Evolutionary conservation across 2,797 vertebrate genomes (phyloP), one percentile per base, ranked within the genome.

Genomic region (Peromyscus nudipes): DNA sequence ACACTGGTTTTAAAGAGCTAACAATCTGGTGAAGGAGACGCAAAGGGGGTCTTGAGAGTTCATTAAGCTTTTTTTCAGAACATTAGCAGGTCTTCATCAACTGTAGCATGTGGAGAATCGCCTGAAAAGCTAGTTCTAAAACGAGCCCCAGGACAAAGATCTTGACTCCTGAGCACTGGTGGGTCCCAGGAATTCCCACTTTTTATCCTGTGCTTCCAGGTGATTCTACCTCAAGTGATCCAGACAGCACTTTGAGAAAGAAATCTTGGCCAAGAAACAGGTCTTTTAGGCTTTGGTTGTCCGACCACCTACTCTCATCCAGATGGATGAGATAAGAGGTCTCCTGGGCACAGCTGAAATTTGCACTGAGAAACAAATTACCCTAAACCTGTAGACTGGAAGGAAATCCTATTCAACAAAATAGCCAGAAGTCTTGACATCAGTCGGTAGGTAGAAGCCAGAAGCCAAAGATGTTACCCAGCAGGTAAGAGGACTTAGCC

Each of bases 1-100:
- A 14, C 1, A 55, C 52, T 89, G 75, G 65, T 82, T 93, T 83
- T 76, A 80, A 95, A 96, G 34, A 94, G 34, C 37, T 83, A 82
- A 77, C 73, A 67, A 4, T 69, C 75, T 73, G 29, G 52, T 60
- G 21, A 90, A 85, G 14, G n/a, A 27, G 19, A 64, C 4, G 14
- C 34, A 57, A 86, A 91, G 11, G 27, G 27, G 89, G 37, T 9
- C 55, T 79, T 69, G 21, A 2, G 2, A 64, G 0, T 0, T 52
- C 31, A 69, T 27, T 29, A 71, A 49, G 29, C 12, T 96, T 96
- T 92, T 52, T 52, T 52, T 52, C 62, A 37, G 62, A 90, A 91
- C 0, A 81, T 10, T 43, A 96, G 49, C 79, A 89, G 25, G 9
- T 34, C 40, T 49, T 90, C 40, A 90, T 49, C 69, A 57, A 55